Conservation (phyloP, 1,140 invertebrate genomes). For the Augochlora pura region DNA sequence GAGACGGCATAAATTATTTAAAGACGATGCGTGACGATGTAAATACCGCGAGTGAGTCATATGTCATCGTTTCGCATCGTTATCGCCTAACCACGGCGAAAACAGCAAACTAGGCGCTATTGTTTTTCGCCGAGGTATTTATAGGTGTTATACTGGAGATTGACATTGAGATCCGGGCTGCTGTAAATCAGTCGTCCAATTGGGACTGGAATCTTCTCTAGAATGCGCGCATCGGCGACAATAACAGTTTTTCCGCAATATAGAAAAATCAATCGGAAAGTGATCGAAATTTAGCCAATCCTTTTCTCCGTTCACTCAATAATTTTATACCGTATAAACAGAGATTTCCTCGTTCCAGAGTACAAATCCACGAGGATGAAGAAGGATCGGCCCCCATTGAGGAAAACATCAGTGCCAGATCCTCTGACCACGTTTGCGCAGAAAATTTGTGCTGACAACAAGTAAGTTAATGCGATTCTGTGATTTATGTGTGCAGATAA, state of each 20-base stretch:
- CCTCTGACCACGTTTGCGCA: constrained; percentile 5
- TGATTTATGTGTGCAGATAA: background rate
- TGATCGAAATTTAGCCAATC: no score
- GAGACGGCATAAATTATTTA: constrained; percentile 2
- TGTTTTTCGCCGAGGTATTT: constrained; percentile 45
- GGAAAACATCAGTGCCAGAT: background rate
- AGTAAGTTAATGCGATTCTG: background rate
- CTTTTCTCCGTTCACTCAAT: no score
- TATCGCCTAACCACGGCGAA: constrained; percentile 40
- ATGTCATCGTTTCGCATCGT: constrained; percentile 18
- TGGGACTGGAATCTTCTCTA: background rate
- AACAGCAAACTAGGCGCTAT: constrained; percentile 29
- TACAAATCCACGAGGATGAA: constrained; percentile 8
- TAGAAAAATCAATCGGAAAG: no score
- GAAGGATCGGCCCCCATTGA: background rate
- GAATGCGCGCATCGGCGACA: background rate
- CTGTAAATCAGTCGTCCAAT: background rate
- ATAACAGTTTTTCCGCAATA: background rate
- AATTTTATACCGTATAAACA: no score
- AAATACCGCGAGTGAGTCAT: constrained; percentile 50
- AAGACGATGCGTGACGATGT: constrained; percentile 29
- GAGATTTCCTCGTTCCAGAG: background rate
- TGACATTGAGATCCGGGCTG: background rate
- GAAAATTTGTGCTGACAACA: background rate
- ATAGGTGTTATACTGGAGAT: constrained; percentile 24